Base-by-base conservation (phyloP, 64 coral and sea anemone species). In the Acropora yongei region DNA sequence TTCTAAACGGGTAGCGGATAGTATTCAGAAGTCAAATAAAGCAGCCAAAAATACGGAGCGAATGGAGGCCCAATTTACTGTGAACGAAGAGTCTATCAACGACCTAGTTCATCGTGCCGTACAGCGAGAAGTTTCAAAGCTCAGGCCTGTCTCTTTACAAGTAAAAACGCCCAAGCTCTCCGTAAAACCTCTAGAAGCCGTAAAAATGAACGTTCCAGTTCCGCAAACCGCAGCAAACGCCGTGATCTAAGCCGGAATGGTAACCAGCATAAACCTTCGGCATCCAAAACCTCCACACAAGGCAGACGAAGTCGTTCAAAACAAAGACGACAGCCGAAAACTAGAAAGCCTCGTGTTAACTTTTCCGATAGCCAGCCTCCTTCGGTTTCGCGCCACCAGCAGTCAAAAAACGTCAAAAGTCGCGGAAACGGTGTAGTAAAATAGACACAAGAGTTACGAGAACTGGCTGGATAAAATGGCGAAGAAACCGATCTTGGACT, bases 391-490 rank as follows among this genome's bases (percentile, higher is more conserved):
- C 50, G 50, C 8, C 50, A 8, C 50, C 50, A 55, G 50, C 50
- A 55, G 50, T 55, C n/a, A 55, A 55, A 55, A 55, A 55, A 55
- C 50, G 50, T 55, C 3, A 55, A 8, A 8, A 8, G 90, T 44
- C 80, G 69, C 44, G 80, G 49, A 42, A 84, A 69, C 67, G 90
- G 80, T 73, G 43, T 57, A 49, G 80, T 84, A 92, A 86, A 84
- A 85, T 86, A 92, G 90, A 92, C 74, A 10, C 65, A 11, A 83
- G 90, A 75, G 57, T 57, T 84, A 85, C 50, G 20, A 11, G 4
- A 91, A 82, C 82, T 91, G 79, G 89, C 78, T 92, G 3, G 47
- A 83, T 53, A 67, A 72, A 57, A 92, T 68, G 81, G 90, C 90
- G 14, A 78, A 58, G 48, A 81, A 82, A 92, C 81, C 78, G 43